Evolutionary conservation across 2,797 vertebrate species (phyloP), one percentile per base, ranked within the genome.

Genomic region (Kryptolebias ocellatus): DNA sequence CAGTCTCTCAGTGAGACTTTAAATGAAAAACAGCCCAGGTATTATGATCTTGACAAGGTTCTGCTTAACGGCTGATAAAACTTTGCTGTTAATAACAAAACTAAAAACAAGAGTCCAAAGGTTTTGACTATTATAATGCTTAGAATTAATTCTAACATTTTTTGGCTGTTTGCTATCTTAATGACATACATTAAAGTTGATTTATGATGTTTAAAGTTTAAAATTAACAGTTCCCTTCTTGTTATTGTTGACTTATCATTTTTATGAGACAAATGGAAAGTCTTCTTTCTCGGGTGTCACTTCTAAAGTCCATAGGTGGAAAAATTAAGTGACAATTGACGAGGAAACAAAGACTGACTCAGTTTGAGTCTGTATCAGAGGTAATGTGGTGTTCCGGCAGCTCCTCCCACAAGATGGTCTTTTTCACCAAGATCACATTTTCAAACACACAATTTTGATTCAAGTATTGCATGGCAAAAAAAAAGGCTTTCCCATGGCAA

Each of bases 331-430:
- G 1, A 29, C 20, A 42, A 14, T 11, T 37, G 49, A 28, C 45
- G 15, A 0, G 0, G 27, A 24, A 39, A 10, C 37, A 39, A 39
- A 34, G 4, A 34, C 7, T 17, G 4, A 4, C 7, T 27, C 2
- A 54, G 15, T 5, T 29, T 4, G 37, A 37, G 5, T 4, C 14
- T n/a, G 0, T 17, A 2, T 47, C 29, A 31, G 64, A 54, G 56
- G 7, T n/a, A 61, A 65, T 67, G 58, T 64, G 65, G 56, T 77
- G 50, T 54, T 79, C 60, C 64, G 58, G 45, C 49, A 61, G 80
- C 39, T 74, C 72, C 54, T 74, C 65, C 71, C 76, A 78, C 8
- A 50, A 67, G 55, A 57, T 77, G 18, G 50, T 68, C 64, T 72
- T 68, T 70, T 75, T 76, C 16, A 72, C 76, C 5, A 74, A 72